phyloP scores from a whole-genome alignment of 2,888 invertebrate species.

The Lathronympha strigana region DNA sequence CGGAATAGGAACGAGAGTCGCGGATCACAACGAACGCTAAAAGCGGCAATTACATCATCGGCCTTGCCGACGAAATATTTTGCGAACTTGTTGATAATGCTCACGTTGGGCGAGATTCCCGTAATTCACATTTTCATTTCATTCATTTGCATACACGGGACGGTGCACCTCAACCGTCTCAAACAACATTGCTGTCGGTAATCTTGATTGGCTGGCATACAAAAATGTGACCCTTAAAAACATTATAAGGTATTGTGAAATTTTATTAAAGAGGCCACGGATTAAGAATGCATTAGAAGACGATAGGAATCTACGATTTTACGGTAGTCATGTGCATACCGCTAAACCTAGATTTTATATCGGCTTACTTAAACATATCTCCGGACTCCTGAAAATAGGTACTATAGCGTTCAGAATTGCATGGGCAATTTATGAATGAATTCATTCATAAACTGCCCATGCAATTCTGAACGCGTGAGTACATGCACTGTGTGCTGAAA shows the following conservation, averaged over 20 bases:
- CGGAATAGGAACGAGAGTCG: constrained; percentile 44
- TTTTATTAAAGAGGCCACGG: background rate
- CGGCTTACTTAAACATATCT: too few relatives aligned
- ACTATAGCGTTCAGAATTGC: too few relatives aligned
- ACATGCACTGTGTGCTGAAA: too few relatives aligned
- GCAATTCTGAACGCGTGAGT: too few relatives aligned
- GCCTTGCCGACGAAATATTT: constrained; percentile 69
- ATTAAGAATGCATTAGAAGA: background rate
- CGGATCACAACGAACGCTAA: constrained; percentile 59
- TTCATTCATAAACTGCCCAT: too few relatives aligned
- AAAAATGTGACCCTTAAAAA: background rate
- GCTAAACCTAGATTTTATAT: background rate
- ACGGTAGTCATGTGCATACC: background rate
- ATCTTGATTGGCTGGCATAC: background rate
- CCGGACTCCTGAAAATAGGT: too few relatives aligned
- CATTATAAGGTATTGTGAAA: background rate
- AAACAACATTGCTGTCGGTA: background rate
- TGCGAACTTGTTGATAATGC: constrained; percentile 58
- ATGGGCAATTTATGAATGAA: too few relatives aligned
- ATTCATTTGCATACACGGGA: constrained; percentile 2
- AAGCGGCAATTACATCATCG: constrained; percentile 81
- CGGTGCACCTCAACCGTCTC: background rate
- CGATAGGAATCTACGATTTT: background rate
- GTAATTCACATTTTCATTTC: constrained; percentile 29
- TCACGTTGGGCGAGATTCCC: constrained; percentile 70